These are phyloP conservation scores for Arnoldichthys spilopterus DNA, from an alignment of 2,797 vertebrate genomes.

Conservation along the genomic window DNA sequence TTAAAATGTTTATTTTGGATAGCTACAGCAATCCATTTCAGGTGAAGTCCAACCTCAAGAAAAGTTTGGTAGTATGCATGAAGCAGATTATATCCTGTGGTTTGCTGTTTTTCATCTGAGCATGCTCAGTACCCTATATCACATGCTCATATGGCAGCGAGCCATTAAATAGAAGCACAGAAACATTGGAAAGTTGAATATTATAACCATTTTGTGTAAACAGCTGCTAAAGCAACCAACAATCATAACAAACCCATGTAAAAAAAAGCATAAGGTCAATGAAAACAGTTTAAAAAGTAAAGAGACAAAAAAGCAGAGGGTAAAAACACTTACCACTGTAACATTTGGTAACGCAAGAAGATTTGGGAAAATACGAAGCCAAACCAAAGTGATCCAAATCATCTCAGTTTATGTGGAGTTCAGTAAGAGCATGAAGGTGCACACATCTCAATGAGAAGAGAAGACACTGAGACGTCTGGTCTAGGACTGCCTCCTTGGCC, in stretches of 20 bases:
- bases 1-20: not conserved
- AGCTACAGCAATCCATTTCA: not conserved
- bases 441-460: conserved; percentile 7
- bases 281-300: not conserved
- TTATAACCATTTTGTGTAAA: not conserved
- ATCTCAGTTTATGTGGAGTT: conserved; percentile 51
- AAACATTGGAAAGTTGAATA: not conserved
- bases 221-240: not conserved
- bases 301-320: not conserved
- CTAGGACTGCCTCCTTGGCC: conserved; percentile 48
- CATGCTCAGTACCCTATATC: not conserved
- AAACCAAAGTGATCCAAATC: conserved; percentile 70
- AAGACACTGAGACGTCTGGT: conserved; percentile 18
- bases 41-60: too few relatives aligned
- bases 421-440: conserved; percentile 28
- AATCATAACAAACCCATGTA: not conserved
- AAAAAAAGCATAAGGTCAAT: not conserved
- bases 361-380: conserved; percentile 66
- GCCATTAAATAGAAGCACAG: conserved; percentile 1
- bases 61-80: not conserved
- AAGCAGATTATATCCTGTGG: not conserved
- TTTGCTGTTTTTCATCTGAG: not conserved
- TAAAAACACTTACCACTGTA: conserved; percentile 65
- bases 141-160: not conserved
- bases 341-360: conserved; percentile 59